Base-by-base conservation (phyloP, 1,140 invertebrate genomes). In the Drosophila sp. region DNA sequence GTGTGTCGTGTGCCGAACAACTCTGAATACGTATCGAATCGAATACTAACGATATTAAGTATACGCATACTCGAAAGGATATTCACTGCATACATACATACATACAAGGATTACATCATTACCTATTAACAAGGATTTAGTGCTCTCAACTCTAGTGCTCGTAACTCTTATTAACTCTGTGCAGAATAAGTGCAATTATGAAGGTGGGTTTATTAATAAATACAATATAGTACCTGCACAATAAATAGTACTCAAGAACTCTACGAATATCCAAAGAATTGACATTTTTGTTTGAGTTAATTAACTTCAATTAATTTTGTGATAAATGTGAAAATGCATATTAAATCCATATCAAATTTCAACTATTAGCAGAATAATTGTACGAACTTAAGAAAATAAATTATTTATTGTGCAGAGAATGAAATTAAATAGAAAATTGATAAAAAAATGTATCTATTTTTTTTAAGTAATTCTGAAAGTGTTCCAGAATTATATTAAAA, bases 121-220 rank as follows among this genome's bases (percentile, higher is more conserved):
- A 7, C n/a, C 7, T 4, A 36, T 18, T 11, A 29, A 36, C 13
- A 57, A 16, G 46, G 13, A 58, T 41, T 51, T 51, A 43, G 69
- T 72, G 51, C 27, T 13, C 16, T 57, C 14, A 34, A 50, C 45
- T 21, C 18, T 51, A 21, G n/a, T n/a, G n/a, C n/a, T 21, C 21
- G 4, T 21, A 34, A 50, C 45, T 21, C 29, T 51, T 14, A 53
- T 41, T 45, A 29, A 27, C 9, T 43, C 16, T 57, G 64, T 66
- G 46, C 41, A 9, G 38, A 59, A 57, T 57, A 41, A 69, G 74
- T 87, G 50, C 25, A 61, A 89, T 46, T 14, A 90, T 90, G 87
- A 90, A 90, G 87, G 87, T 90, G 77, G 78, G 87, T 90, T 66
- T 16, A 13, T 4, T 38, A 13, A n/a, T 38, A 5, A 29, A 29